These are phyloP conservation scores for Aurelia sp. DNA, from an alignment of 30 jellyfish, hydroid and myxozoan species.

Conservation along the genomic window DNA sequence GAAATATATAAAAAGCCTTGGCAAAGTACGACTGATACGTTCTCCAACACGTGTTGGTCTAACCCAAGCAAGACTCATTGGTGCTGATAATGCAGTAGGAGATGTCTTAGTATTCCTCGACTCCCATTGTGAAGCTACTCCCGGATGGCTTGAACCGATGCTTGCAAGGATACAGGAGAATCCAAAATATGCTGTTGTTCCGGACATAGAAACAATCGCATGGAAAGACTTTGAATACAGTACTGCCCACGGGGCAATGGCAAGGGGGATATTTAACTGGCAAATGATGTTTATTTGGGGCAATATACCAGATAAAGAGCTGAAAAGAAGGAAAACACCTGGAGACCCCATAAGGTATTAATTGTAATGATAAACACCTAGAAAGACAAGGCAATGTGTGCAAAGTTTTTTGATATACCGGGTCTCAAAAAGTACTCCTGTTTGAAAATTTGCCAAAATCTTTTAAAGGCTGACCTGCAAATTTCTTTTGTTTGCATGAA, in stretches of 20 bases:
- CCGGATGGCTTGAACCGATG: constrained; percentile 98
- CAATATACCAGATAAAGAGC: constrained; percentile 87
- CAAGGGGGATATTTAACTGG: constrained; percentile 95
- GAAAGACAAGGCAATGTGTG: not conserved
- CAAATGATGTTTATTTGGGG: constrained; percentile 98
- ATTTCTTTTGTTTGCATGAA: not conserved
- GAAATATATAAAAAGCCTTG: constrained; percentile 46
- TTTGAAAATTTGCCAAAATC: too few species aligned
- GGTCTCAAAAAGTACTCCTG: not conserved
- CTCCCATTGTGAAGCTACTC: constrained; percentile 96
- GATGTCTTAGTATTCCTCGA: constrained; percentile 95
- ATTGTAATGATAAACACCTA: not conserved
- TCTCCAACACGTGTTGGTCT: constrained; percentile 95
- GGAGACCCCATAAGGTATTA: constrained; percentile 85
- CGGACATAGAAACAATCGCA: constrained; percentile 94
- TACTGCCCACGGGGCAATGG: constrained; percentile 80
- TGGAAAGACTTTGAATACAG: constrained; percentile 89
- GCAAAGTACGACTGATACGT: constrained; percentile 79
- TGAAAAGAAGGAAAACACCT: constrained; percentile 75
- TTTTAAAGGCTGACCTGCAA: too few species aligned
- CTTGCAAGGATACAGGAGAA: constrained; percentile 87
- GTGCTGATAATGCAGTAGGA: constrained; percentile 94
- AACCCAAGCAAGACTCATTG: constrained; percentile 95
- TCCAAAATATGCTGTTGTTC: constrained; percentile 87
- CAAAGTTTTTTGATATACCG: not conserved